Evolutionary conservation across 2,797 vertebrate genomes (phyloP).

Genomic region (Erpetoichthys calabaricus): DNA sequence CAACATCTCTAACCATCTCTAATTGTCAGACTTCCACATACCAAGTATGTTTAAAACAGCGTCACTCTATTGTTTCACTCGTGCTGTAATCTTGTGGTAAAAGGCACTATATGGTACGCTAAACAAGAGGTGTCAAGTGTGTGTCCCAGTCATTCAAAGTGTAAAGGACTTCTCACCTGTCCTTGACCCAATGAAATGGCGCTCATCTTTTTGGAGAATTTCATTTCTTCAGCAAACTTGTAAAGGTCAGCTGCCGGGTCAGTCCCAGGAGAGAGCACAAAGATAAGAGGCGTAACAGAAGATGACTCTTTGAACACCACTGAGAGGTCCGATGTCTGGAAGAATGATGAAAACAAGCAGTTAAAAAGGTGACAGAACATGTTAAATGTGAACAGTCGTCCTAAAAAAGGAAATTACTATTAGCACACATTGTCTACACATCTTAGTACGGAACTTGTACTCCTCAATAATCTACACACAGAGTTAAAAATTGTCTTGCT

Average conservation of each 20-base stretch:
- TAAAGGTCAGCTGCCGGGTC: slow-evolving; percentile 78
- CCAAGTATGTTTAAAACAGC: too few relatives aligned
- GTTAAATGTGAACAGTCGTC: too few relatives aligned
- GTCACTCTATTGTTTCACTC: too few relatives aligned
- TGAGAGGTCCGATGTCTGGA: slow-evolving; percentile 68
- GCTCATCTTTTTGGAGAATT: slow-evolving; percentile 73
- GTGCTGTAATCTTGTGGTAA: too few relatives aligned
- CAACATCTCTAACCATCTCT: too few relatives aligned
- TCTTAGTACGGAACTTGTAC: too few relatives aligned
- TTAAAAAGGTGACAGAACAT: neutral
- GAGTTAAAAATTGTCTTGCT: too few relatives aligned
- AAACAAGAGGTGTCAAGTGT: too few relatives aligned
- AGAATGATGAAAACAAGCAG: slow-evolving; percentile 5
- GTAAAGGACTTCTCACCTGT: slow-evolving; percentile 52
- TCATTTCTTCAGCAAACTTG: slow-evolving; percentile 81
- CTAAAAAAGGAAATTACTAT: neutral
- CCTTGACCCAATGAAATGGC: slow-evolving; percentile 82
- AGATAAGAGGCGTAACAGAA: slow-evolving; percentile 61
- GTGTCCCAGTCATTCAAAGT: slow-evolving; percentile 7
- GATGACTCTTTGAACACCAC: slow-evolving; percentile 66
- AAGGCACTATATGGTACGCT: too few relatives aligned
- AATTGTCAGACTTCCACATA: too few relatives aligned
- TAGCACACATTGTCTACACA: neutral
- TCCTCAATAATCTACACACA: too few relatives aligned
- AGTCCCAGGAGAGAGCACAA: slow-evolving; percentile 75